Conservation (phyloP, 2,797 vertebrate genomes). For the Mormyrops attenuatus region DNA sequence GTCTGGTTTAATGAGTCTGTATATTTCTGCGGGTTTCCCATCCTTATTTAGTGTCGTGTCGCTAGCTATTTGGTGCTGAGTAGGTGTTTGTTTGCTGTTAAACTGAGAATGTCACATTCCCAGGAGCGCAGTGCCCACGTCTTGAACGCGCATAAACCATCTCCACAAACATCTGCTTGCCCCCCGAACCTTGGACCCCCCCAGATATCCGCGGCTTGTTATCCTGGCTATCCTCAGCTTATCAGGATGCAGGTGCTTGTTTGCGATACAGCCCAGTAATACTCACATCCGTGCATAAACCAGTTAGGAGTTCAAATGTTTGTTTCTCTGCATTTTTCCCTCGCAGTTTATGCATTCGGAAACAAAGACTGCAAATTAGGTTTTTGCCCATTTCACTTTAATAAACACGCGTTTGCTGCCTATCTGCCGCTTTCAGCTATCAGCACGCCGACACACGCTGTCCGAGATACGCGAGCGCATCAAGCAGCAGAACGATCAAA, state of each 20-base stretch:
- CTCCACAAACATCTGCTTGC: neutral
- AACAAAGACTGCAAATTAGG: neutral
- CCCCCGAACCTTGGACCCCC: neutral
- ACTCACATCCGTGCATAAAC: neutral
- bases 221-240: neutral
- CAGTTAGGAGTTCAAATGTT: slow-evolving; percentile 4
- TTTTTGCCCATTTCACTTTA: neutral
- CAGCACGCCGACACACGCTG: neutral
- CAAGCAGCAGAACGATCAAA: neutral
- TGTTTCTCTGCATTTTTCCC: neutral
- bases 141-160: neutral
- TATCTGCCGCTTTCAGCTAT: neutral
- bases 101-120: neutral
- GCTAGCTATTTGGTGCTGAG: neutral
- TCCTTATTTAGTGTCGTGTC: neutral
- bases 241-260: neutral
- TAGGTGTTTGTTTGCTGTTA: neutral
- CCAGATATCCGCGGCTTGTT: neutral
- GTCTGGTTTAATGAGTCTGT: neutral
- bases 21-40: neutral
- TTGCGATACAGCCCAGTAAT: neutral
- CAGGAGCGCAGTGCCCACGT: neutral
- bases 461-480: neutral
- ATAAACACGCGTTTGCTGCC: neutral
- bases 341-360: neutral